Percentiles rank a stretch among this genome's conserved stretches.
These are phyloP conservation scores for Falco novaeseelandiae DNA, from an alignment of 2,797 vertebrate species.

Conservation along the genomic window DNA sequence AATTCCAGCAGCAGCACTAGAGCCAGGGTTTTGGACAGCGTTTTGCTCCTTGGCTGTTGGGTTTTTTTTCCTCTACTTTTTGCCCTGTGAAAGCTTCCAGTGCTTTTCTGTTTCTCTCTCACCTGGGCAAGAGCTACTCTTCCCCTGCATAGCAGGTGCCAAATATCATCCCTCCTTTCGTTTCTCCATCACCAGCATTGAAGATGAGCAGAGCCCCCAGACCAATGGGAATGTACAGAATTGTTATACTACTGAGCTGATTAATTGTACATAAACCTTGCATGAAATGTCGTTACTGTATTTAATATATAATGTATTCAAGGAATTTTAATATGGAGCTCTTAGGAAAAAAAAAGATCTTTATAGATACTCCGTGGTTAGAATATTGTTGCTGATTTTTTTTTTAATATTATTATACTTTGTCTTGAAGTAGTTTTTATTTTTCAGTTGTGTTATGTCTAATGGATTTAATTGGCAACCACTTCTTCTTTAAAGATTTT, in stretches of 20 bases:
- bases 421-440: slow-evolving; percentile 62
- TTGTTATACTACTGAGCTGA: slow-evolving; percentile 93
- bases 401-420: slow-evolving; percentile 31
- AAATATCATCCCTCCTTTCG: slow-evolving; percentile 31
- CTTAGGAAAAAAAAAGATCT: slow-evolving; percentile 47
- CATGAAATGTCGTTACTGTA: slow-evolving; percentile 92
- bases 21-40: background rate
- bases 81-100: background rate
- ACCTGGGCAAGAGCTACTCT: background rate
- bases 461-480: slow-evolving; percentile 26
- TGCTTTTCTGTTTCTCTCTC: background rate
- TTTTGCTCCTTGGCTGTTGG: background rate
- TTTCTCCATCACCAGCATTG: slow-evolving; percentile 72
- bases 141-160: slow-evolving; percentile 13
- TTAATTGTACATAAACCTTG: slow-evolving; percentile 87
- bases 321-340: slow-evolving; percentile 72
- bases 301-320: slow-evolving; percentile 92
- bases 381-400: slow-evolving; percentile 59
- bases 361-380: slow-evolving; percentile 72
- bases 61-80: background rate
- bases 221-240: slow-evolving; percentile 83
- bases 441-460: slow-evolving; percentile 21
- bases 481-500: slow-evolving; percentile 18
- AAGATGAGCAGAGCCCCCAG: slow-evolving; percentile 68
- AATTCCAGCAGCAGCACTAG: background rate